phyloP scores from a whole-genome alignment of 2,888 invertebrate genomes.

The Conistra vaccinii region DNA sequence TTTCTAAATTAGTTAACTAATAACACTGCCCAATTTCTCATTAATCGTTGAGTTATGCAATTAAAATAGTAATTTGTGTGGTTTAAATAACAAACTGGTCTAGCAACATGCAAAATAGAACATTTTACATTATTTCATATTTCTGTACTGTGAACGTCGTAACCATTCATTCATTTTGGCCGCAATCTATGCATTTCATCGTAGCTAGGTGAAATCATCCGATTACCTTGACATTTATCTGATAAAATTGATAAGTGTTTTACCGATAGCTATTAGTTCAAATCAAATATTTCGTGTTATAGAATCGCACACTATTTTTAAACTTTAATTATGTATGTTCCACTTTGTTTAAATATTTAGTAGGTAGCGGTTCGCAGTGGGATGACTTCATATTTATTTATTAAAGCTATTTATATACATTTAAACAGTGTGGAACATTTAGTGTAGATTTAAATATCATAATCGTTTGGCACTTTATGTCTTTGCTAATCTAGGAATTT shows the following conservation, averaged over 20 bases:
- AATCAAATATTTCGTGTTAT: conserved; percentile 34
- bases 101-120: conserved; percentile 13
- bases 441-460: conserved; percentile 1
- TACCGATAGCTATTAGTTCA: conserved; percentile 37
- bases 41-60: background rate
- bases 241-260: conserved; percentile 46
- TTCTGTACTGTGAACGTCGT: conserved; percentile 1
- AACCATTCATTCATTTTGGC: conserved; percentile 7
- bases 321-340: conserved; percentile 59
- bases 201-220: conserved; percentile 37
- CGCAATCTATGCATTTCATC: conserved; percentile 20
- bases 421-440: conserved; percentile 73
- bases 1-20: conserved; percentile 12
- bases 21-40: background rate
- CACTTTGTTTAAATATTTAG: conserved; percentile 76
- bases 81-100: conserved; percentile 15
- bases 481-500: conserved; percentile 28
- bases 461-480: conserved; percentile 3
- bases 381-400: conserved; percentile 63
- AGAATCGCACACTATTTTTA: conserved; percentile 18
- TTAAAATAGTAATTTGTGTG: background rate
- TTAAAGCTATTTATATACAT: conserved; percentile 48
- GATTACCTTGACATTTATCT: conserved; percentile 51
- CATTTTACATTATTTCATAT: conserved; percentile 6
- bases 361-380: conserved; percentile 78